Evolutionary conservation across 2,113 vertebrate genomes (phyloP).

Genomic region (Hyperoodon ampullatus): DNA sequence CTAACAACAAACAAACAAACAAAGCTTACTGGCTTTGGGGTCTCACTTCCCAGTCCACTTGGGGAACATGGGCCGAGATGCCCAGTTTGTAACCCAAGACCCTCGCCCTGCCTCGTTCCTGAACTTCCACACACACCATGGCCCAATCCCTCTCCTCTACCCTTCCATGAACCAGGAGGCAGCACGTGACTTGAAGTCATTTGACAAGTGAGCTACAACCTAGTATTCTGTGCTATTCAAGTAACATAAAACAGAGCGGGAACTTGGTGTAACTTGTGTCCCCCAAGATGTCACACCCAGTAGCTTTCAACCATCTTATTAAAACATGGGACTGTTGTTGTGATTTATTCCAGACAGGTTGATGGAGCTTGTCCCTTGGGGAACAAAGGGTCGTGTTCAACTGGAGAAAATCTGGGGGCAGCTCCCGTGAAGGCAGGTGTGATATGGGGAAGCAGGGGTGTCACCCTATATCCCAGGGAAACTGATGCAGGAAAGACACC

Average conservation of each 20-base stretch:
- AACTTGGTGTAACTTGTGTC: neutral
- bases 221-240: neutral
- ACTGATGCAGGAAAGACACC: neutral
- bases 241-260: neutral
- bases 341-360: neutral
- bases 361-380: neutral
- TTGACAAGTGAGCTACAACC: conserved; percentile 43
- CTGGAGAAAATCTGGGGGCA: neutral
- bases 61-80: neutral
- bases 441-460: rapidly evolving
- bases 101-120: rapidly evolving
- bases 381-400: neutral
- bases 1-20: neutral
- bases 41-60: neutral
- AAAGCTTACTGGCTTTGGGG: neutral
- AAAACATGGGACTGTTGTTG: neutral
- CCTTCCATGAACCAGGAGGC: neutral
- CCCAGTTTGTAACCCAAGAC: rapidly evolving
- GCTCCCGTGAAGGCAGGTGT: neutral
- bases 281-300: neutral
- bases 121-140: rapidly evolving
- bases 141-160: neutral
- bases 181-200: neutral
- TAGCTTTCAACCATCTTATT: neutral
- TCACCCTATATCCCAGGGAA: neutral